Percentiles rank a stretch among this genome's conserved stretches.
These are phyloP conservation scores for Rhopalosiphum padi DNA, from an alignment of 1,140 invertebrate genomes.

Conservation along the genomic window DNA sequence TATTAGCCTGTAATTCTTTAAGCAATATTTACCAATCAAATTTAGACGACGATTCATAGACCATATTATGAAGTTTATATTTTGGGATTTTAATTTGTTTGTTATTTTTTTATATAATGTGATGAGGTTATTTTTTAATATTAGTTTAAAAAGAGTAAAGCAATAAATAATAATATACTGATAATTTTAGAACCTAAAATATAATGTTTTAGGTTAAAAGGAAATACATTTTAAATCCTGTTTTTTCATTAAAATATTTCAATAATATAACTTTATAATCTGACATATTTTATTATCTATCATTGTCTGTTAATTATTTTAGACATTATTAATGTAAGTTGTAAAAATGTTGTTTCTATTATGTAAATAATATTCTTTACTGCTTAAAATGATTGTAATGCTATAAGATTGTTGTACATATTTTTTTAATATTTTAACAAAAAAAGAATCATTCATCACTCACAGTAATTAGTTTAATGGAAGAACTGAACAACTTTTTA, in stretches of 20 bases:
- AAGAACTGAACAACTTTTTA: neutral
- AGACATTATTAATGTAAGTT: neutral
- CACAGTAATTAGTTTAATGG: neutral
- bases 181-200: neutral
- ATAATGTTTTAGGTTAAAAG: no score
- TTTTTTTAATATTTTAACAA: neutral
- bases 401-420: neutral
- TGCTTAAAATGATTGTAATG: neutral
- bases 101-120: no score
- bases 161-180: neutral
- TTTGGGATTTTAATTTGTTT: neutral
- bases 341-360: neutral
- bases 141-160: neutral
- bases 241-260: no score
- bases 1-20: conserved; percentile 22
- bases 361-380: no score
- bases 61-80: neutral
- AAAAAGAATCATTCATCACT: neutral
- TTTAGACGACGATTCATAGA: neutral
- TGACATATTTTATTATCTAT: no score
- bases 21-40: neutral
- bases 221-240: no score
- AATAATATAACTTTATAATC: no score
- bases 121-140: no score
- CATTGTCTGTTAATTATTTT: neutral